Evolutionary conservation across 2,113 vertebrate genomes (phyloP).

Genomic region (Rhinolophus sinicus): DNA sequence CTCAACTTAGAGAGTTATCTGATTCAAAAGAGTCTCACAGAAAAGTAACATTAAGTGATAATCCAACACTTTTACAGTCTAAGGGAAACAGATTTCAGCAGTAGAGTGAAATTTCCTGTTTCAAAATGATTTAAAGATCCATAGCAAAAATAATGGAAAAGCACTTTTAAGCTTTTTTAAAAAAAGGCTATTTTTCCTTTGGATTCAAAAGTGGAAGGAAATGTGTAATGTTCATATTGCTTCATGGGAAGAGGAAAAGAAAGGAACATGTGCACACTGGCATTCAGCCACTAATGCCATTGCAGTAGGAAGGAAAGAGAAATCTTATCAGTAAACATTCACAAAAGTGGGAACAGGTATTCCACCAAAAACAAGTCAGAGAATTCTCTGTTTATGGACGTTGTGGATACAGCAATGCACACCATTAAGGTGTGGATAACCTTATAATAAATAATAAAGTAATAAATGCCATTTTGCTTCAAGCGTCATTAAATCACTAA

Average conservation of each 20-base stretch:
- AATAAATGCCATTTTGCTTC: neutral
- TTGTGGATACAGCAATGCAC: neutral
- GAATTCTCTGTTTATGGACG: neutral
- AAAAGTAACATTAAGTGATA: neutral
- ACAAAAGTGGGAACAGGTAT: neutral
- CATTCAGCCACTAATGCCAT: neutral
- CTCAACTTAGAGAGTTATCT: neutral
- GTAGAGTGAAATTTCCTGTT: constrained; percentile 1
- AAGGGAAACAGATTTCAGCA: neutral
- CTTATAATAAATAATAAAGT: neutral
- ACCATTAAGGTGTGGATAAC: neutral
- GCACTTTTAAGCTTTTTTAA: neutral
- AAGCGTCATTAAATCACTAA: neutral
- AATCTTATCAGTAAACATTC: neutral
- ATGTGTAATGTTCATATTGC: neutral
- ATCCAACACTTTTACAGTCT: neutral
- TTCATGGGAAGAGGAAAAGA: neutral
- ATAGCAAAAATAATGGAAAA: neutral
- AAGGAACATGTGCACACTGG: rapidly evolving
- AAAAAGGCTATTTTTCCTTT: neutral
- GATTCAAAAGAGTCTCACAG: neutral
- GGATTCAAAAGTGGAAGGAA: neutral
- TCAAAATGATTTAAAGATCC: constrained; percentile 4
- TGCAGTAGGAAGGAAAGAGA: neutral
- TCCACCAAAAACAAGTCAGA: neutral